phyloP scores from a whole-genome alignment of 2,113 vertebrate species.

The Aythya baeri region DNA sequence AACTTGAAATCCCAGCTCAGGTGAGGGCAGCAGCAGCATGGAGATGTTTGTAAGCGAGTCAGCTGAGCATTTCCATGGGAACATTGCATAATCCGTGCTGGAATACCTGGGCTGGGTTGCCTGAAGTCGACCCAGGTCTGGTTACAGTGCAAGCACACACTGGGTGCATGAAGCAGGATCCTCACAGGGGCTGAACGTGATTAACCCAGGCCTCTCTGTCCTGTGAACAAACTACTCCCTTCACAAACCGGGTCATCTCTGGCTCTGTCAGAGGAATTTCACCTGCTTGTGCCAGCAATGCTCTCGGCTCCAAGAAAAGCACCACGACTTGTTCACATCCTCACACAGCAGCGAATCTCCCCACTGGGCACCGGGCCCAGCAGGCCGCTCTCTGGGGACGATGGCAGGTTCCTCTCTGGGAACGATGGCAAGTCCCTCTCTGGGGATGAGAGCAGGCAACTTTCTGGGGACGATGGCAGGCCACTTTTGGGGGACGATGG shows the following conservation, averaged over 20 bases:
- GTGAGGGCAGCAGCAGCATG: neutral
- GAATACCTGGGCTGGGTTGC: neutral
- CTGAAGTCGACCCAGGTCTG: neutral
- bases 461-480: neutral
- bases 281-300: neutral
- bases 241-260: neutral
- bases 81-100: neutral
- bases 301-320: neutral
- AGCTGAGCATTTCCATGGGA: neutral
- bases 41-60: neutral
- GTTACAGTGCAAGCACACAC: neutral
- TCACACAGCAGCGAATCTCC: rapidly evolving
- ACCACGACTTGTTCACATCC: neutral
- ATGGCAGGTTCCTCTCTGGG: no score
- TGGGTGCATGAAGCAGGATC: neutral
- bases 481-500: neutral
- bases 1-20: neutral
- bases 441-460: neutral
- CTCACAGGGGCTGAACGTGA: neutral
- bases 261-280: constrained; percentile 29
- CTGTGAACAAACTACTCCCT: neutral
- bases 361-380: no score
- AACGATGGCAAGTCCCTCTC: no score
- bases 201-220: neutral
- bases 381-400: no score